Evolutionary conservation across 2,888 invertebrate genomes (phyloP).

Genomic region (Dicyrtoma fusca): DNA sequence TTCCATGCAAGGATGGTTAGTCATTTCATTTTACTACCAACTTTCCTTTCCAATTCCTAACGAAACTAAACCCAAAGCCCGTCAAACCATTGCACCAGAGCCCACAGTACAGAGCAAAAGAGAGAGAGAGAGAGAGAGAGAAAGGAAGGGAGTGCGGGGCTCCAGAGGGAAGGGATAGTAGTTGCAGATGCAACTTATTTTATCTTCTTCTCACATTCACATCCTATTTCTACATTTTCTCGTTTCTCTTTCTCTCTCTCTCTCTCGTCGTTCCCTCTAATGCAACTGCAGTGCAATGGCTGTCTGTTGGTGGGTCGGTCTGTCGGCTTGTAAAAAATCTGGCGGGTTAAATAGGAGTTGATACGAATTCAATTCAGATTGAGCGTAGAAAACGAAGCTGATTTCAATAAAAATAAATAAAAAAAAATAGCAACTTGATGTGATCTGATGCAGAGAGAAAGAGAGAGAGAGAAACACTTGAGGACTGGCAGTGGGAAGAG

Average conservation of each 20-base stretch:
- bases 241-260: conserved; percentile 5
- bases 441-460: conserved; percentile 17
- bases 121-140: too few relatives aligned
- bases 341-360: conserved; percentile 3
- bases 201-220: conserved; percentile 1
- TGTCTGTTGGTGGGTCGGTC: background rate
- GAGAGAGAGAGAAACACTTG: background rate
- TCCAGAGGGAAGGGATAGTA: too few relatives aligned
- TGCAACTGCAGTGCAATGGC: background rate
- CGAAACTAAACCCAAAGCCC: too few relatives aligned
- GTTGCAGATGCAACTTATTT: conserved; percentile 27
- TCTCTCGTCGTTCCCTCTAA: background rate
- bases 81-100: too few relatives aligned
- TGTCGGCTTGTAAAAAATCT: background rate
- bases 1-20: conserved; percentile 64
- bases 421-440: conserved; percentile 9
- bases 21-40: conserved; percentile 40
- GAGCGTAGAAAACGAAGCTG: conserved; percentile 19
- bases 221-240: background rate
- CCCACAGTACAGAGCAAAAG: background rate
- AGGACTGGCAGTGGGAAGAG: background rate
- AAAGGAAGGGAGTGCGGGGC: background rate
- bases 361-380: conserved; percentile 31
- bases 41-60: background rate
- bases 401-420: conserved; percentile 3